Evolutionary conservation across 64 coral and sea anemone species (phyloP).

Genomic region (Dendrophyllia cribrosa): DNA sequence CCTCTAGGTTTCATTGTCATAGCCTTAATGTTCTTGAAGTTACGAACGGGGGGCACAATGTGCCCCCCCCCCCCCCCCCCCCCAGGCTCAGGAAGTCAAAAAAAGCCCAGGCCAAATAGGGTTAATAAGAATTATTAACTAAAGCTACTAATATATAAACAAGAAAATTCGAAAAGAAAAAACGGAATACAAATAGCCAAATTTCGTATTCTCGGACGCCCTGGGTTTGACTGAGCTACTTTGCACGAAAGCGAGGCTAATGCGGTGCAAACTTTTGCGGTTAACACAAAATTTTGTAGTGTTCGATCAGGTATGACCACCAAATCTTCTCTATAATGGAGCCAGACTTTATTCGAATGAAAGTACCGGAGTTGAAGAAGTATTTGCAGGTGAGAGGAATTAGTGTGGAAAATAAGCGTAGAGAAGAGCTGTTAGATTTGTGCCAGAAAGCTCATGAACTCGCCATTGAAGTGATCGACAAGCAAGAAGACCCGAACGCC

Average conservation of each 20-base stretch:
- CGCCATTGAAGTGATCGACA: neutral
- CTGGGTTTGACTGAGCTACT: neutral
- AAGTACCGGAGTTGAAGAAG: slow-evolving; percentile 46
- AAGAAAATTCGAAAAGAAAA: too few species aligned
- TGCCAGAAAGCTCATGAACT: slow-evolving; percentile 27
- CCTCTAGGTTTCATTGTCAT: too few species aligned
- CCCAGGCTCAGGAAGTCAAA: too few species aligned
- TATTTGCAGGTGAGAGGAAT: slow-evolving; percentile 49
- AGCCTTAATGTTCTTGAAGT: too few species aligned
- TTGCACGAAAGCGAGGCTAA: slow-evolving; percentile 14
- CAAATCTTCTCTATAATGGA: neutral
- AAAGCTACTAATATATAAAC: too few species aligned
- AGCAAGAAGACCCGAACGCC: neutral
- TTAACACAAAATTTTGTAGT: neutral
- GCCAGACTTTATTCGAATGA: neutral
- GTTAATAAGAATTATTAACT: too few species aligned
- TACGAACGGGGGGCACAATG: too few species aligned
- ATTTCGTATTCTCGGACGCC: too few species aligned
- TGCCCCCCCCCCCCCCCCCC: too few species aligned
- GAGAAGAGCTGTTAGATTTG: slow-evolving; percentile 38
- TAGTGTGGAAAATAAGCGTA: slow-evolving; percentile 4
- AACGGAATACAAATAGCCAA: too few species aligned
- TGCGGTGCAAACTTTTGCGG: neutral
- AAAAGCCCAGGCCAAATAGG: too few species aligned
- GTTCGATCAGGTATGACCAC: neutral